Evolutionary conservation across 1,140 invertebrate species (phyloP), one percentile per base, ranked within the genome.

Genomic region (Leguminivora glycinivorella): DNA sequence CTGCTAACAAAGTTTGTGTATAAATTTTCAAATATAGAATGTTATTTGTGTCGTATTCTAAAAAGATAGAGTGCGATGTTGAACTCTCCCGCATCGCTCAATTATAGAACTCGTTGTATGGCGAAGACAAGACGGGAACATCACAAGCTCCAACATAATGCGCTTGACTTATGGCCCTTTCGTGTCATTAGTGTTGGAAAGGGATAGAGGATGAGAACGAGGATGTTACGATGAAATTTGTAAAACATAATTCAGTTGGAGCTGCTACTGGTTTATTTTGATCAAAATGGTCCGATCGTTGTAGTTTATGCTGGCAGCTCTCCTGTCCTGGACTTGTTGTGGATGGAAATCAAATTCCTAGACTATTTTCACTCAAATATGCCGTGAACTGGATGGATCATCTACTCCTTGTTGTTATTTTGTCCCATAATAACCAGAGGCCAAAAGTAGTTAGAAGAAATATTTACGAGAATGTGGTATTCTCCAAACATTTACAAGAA

Each of bases 21-120:
- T 89, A 89, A 87, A 89, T 88, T 88, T 89, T 81, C 88, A 86
- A 91, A 91, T 90, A 88, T 91, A 91, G 89, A 91, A 90, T 83
- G 88, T 90, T 91, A 91, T 91, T 91, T 91, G 88, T 90, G 89
- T 91, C 83, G 83, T 90, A 88, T 90, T 91, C 89, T 91, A 91
- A 90, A 91, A 91, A 90, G 88, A 91, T 91, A 87, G 86, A 88
- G 84, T 83, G 86, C 87, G 85, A 89, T 90, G 85, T 88, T 90
- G 83, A 88, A 87, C 88, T 91, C 89, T 91, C 89, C 89, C 89
- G 89, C 89, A 87, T 89, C 88, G 89, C 82, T 88, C 88, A 89
- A 88, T 91, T 89, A 90, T 91, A 91, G 88, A 84, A 84, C 84
- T 81, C 83, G 87, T 82, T 87, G 83, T 85, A 84, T 81, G 78